Evolutionary conservation across 1,140 invertebrate species (phyloP), one percentile per base, ranked within the genome.

Genomic region (Heliconius himera): DNA sequence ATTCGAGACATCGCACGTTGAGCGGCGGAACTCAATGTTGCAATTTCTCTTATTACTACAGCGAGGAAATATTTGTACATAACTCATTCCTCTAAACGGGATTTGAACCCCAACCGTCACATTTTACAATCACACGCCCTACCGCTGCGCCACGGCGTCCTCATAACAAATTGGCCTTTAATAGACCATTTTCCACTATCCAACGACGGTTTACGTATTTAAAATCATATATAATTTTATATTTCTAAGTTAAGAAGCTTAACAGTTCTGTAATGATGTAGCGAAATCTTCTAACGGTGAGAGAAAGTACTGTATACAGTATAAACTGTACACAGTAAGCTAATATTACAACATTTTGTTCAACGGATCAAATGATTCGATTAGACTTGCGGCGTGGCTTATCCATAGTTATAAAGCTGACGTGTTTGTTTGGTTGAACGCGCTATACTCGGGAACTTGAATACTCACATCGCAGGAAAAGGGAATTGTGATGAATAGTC

Each of bases 201-300:
- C 20, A 56, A 56, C n/a, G 54, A 56, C n/a, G 20, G 13, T 16
- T 66, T 29, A 29, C 26, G 9, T 60, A 60, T 60, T 60, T 60
- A 60, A 60, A 66, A 66, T 66, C 26, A 66, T 29, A 66, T 66
- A 66, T 66, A 66, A 26, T 29, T 13, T 5, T 4, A 66, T 66
- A 66, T 29, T 22, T 66, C 11, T 29, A 29, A 26, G 60, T 22
- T 66, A 66, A 66, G 60, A 66, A 66, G 60, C 26, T 66, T 66
- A 66, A 66, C 60, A 66, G 60, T 66, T 66, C 22, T 66, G 26
- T 66, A 66, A 66, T 66, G 60, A 66, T n/a, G 26, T 66, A 66
- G 60, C 60, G 60, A 66, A 26, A 66, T 66, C 26, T 29, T 13
- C 26, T 66, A 66, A 66, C 60, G 60, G 60, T 66, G 60, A 66